Evolutionary conservation across 35 echinoderm and acorn worm species (phyloP), one percentile per base, ranked within the genome.

Genomic region (Nesometra sesokonis): DNA sequence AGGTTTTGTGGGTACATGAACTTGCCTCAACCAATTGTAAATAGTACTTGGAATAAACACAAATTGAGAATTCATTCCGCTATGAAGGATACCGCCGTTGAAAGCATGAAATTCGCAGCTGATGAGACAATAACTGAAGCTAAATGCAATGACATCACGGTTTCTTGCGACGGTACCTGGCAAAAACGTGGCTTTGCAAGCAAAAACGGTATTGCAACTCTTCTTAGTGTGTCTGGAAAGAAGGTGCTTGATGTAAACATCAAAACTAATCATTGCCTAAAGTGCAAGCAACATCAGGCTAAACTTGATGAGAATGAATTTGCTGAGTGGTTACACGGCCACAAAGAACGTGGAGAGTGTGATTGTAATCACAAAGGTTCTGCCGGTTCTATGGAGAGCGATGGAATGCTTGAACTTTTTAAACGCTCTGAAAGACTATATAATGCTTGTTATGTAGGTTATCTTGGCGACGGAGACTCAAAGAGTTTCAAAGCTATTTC

Each of bases 131-230:
- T 23, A 57, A 17, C 11, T 13, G 37, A 85, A 30, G 27, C 38
- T 11, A 85, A 27, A 47, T n/a, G n/a, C n/a, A n/a, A n/a, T n/a
- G 84, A 85, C n/a, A 34, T 85, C 17, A 43, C 39, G 17, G 84
- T 85, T 57, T 85, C 84, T 9, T 85, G 84, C 30, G 46, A 85
- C 30, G 37, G 37, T 47, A 85, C 84, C 19, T 85, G 84, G 84
- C 84, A 85, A 57, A 4, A 29, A 13, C 21, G 84, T 19, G 84
- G 84, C 29, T 85, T 85, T 31, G 5, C 37, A 13, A 85, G 84
- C 38, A 43, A 57, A 30, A 85, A 85, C 46, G 84, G 84, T 29
- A 34, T 85, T 29, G 37, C 84, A 57, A 85, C 84, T 35, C 21
- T 43, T 13, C 38, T 85, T 13, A 35, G 31, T 27, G 36, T 85